phyloP scores from a whole-genome alignment of 2,113 vertebrate species.

The Poeciliopsis retropinna region DNA sequence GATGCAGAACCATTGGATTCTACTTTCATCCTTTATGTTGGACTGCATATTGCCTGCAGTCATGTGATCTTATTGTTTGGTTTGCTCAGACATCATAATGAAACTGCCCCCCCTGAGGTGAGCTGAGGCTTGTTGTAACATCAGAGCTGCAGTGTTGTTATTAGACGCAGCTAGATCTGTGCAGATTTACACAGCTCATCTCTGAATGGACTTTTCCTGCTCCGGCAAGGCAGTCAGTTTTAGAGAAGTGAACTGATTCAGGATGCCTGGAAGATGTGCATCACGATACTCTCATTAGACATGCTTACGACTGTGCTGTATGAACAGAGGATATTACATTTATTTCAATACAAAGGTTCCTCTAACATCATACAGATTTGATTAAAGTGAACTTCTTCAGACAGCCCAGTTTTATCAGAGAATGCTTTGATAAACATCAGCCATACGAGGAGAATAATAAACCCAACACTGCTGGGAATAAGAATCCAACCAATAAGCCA shows the following conservation, averaged over 20 bases:
- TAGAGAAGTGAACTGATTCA: slow-evolving; percentile 28
- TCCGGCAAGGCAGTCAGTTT: not conserved
- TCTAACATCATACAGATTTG: not conserved
- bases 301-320: slow-evolving; percentile 40
- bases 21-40: not conserved
- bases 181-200: slow-evolving; percentile 7
- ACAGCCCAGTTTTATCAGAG: not conserved
- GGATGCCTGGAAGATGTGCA: slow-evolving; percentile 33
- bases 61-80: not conserved
- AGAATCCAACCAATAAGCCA: not conserved
- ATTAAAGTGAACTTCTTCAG: slow-evolving; percentile 13
- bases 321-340: slow-evolving; percentile 27
- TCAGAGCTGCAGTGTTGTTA: not conserved
- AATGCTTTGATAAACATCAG: not conserved
- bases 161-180: not conserved
- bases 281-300: slow-evolving; percentile 32
- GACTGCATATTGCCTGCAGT: not conserved
- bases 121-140: slow-evolving; percentile 17
- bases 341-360: slow-evolving; percentile 21
- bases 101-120: slow-evolving; percentile 25
- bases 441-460: slow-evolving; percentile 9
- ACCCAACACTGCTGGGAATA: slow-evolving; percentile 3
- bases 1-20: not conserved
- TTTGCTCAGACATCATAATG: slow-evolving; percentile 44
- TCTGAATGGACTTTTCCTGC: slow-evolving; percentile 11